Evolutionary conservation across 2,113 vertebrate genomes (phyloP).

Genomic region (Alethe castanea): DNA sequence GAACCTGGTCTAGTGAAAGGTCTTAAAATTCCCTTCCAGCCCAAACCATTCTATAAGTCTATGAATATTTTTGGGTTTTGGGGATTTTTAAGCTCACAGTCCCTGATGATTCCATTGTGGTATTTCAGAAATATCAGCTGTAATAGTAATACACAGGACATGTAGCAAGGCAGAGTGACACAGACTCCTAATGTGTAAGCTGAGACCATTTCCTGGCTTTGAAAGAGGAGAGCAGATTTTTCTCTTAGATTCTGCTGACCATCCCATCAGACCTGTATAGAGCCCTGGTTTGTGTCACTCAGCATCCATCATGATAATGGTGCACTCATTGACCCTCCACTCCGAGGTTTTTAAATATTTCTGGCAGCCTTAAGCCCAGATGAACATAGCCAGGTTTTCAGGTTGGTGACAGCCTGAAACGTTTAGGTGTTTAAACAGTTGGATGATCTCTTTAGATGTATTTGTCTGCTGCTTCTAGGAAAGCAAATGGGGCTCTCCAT

Average conservation of each 20-base stretch:
- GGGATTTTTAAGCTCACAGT: neutral
- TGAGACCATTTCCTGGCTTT: neutral
- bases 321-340: neutral
- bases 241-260: neutral
- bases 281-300: neutral
- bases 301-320: neutral
- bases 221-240: neutral
- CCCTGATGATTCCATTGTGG: neutral
- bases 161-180: neutral
- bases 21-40: neutral
- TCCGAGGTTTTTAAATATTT: neutral
- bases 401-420: neutral
- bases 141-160: neutral
- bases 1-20: neutral
- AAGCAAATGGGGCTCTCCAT: neutral
- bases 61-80: neutral
- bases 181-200: accelerated
- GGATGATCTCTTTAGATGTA: neutral
- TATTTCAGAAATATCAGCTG: neutral
- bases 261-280: neutral
- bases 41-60: neutral
- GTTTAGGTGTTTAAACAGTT: neutral
- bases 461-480: neutral
- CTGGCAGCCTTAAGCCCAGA: neutral
- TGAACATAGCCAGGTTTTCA: neutral